Evolutionary conservation across 2,888 invertebrate genomes (phyloP).

Genomic region (Andrena bucephala): DNA sequence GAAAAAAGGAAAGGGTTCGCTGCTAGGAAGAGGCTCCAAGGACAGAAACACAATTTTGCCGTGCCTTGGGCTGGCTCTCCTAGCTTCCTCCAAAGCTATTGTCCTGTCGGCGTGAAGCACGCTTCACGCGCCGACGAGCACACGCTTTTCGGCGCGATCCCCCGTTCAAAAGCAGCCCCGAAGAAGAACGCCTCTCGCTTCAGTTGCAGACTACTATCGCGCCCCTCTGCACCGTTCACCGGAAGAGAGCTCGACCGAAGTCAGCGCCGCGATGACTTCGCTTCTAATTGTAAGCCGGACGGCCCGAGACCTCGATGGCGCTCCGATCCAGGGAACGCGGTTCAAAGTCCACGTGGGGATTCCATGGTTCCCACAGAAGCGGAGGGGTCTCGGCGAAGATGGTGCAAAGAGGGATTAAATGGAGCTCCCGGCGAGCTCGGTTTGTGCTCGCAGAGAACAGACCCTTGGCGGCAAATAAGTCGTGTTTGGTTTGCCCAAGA

Average conservation of each 20-base stretch:
- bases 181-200: conserved; percentile 53
- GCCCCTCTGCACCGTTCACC: neutral
- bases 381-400: conserved; percentile 18
- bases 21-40: neutral
- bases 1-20: conserved; percentile 23
- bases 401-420: conserved; percentile 10
- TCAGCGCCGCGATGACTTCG: neutral
- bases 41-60: conserved; percentile 25
- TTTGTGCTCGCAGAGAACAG: neutral
- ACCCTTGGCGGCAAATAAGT: conserved; percentile 14
- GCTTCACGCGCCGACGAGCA: conserved; percentile 44
- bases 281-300: neutral
- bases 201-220: neutral
- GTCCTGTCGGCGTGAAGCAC: conserved; percentile 56
- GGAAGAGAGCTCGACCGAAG: neutral
- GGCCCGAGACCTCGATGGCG: neutral
- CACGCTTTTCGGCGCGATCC: conserved; percentile 47
- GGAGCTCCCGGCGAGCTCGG: neutral
- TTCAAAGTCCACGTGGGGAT: neutral
- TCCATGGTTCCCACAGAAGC: conserved; percentile 33
- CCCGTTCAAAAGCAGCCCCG: conserved; percentile 62
- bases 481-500: conserved; percentile 8
- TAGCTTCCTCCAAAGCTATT: conserved; percentile 35
- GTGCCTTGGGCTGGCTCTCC: conserved; percentile 11
- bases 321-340: conserved; percentile 7